Evolutionary conservation across 2,797 vertebrate species (phyloP).

Genomic region (Tokudaia tokunoshimensis): DNA sequence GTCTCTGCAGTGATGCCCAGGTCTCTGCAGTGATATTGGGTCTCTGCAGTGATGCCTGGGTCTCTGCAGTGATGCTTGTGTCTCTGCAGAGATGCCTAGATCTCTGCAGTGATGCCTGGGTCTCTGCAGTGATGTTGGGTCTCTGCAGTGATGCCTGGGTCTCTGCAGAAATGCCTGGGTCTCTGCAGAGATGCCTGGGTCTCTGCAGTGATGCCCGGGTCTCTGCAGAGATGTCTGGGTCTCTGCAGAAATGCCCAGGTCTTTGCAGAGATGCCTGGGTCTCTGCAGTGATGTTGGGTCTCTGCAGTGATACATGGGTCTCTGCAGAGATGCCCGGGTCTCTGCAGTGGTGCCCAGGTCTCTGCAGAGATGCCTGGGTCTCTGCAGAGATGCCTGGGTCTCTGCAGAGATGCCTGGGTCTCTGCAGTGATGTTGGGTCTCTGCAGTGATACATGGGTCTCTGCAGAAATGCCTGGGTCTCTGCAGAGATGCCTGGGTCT

Average conservation of each 20-base stretch:
- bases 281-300: neutral
- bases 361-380: neutral
- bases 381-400: no score
- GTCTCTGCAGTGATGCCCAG: neutral
- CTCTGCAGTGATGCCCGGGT: neutral
- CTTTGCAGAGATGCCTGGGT: neutral
- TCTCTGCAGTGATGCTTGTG: neutral
- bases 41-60: neutral
- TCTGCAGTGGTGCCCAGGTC: neutral
- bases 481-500: neutral
- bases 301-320: neutral
- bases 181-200: neutral
- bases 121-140: neutral
- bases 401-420: no score
- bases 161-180: neutral
- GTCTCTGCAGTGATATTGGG: neutral
- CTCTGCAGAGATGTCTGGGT: neutral
- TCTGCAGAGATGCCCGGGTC: neutral
- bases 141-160: neutral
- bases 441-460: neutral
- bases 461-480: neutral
- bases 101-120: neutral
- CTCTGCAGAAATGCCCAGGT: neutral
- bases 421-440: neutral
- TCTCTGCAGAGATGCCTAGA: neutral